Evolutionary conservation across 35 echinoderm and acorn worm genomes (phyloP).

Genomic region (Amphiura filiformis): DNA sequence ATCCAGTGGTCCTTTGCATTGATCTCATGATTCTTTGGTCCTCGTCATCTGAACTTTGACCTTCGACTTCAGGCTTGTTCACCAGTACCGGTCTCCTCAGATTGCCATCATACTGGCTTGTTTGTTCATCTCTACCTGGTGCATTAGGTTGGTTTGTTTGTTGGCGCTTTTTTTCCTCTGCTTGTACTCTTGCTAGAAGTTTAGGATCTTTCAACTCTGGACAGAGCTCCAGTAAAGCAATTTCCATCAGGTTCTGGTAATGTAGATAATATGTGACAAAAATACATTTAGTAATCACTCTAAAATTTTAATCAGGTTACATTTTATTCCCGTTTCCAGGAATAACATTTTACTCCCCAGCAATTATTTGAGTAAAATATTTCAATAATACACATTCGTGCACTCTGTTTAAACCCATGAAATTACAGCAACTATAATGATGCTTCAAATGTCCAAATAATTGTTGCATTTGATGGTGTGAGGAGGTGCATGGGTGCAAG

Average conservation of each 20-base stretch:
- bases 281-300: too few relatives aligned
- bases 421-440: too few relatives aligned
- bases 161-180: constrained; percentile 50
- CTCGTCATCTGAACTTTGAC: background rate
- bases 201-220: constrained; percentile 92
- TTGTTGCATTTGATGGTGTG: too few relatives aligned
- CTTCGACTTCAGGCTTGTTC: background rate
- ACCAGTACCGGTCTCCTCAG: too few relatives aligned
- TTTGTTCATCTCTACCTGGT: background rate
- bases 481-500: too few relatives aligned
- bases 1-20: background rate
- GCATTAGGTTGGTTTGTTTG: background rate
- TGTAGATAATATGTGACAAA: too few relatives aligned
- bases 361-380: too few relatives aligned
- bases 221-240: constrained; percentile 76
- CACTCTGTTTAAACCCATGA: background rate
- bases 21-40: background rate
- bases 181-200: constrained; percentile 77
- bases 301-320: too few relatives aligned
- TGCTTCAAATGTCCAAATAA: too few relatives aligned
- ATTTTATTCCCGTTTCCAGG: too few relatives aligned
- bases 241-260: constrained; percentile 73
- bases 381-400: background rate
- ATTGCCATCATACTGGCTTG: background rate
- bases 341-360: too few relatives aligned